Evolutionary conservation across 2,888 invertebrate species (phyloP), one percentile per base, ranked within the genome.

Genomic region (Parnassius mnemosyne): DNA sequence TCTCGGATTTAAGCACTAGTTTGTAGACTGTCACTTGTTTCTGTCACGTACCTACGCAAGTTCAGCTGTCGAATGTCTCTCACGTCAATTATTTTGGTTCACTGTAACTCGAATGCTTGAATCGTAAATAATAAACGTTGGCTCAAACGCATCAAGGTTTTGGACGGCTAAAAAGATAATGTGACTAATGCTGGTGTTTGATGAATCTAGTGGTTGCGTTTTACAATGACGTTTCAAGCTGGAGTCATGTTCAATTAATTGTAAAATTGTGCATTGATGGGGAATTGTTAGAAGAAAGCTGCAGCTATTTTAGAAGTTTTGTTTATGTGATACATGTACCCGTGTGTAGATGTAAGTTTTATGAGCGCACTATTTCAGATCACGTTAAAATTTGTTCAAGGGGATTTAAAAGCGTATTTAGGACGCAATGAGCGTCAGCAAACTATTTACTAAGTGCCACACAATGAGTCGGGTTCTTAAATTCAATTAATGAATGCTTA

Each of bases 181-280:
- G 67, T 75, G 70, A 76, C 69, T 71, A 75, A 75, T 73, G 65
- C 65, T 56, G 63, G 60, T 65, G 61, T 57, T 54, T 61, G 49
- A 34, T 61, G 49, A 34, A 34, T 52, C 10, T 9, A n/a, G 64
- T 61, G 5, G 52, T 51, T 56, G 41, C 43, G 51, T 51, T 61
- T 25, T 43, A 54, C 57, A 9, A 13, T 34, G 54, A 50, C 10
- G 43, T 56, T 47, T 58, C 50, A 46, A 46, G 46, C 46, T 56
- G 55, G 55, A 58, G 1, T 50, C 25, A 49, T 12, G 16, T 57
- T 34, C 25, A n/a, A 57, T 53, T 49, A 54, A 25, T 42, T 57
- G 34, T 10, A 9, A 61, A 54, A 42, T 49, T 1, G 10, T 20
- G 34, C n/a, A 34, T 13, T 53, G 53, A 53, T 10, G 10, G 41